Evolutionary conservation across 2,113 vertebrate species (phyloP).

Genomic region (Micronycteris hirsuta): DNA sequence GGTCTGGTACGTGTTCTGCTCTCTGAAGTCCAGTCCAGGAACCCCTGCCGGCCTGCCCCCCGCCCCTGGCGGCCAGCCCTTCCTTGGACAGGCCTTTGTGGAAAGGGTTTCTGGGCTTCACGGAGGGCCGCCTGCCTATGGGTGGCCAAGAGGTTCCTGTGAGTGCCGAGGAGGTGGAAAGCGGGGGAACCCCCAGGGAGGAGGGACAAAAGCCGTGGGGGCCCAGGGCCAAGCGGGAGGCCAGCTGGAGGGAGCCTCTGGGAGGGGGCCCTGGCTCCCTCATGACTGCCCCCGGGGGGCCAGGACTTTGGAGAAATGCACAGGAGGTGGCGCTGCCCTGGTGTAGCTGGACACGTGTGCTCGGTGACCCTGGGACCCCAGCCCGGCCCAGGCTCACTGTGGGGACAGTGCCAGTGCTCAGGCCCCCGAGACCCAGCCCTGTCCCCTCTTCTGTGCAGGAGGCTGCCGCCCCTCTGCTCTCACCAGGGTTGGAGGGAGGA

Average conservation of each 20-base stretch:
- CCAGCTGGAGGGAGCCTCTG: not conserved
- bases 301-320: not conserved
- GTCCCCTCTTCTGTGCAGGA: no score
- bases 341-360: accelerated
- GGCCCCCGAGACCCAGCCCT: accelerated
- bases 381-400: not conserved
- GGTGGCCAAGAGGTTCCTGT: accelerated
- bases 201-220: not conserved
- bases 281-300: accelerated
- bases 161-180: accelerated
- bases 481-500: not conserved
- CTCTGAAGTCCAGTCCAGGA: not conserved
- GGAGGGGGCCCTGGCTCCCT: no score
- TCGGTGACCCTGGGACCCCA: not conserved
- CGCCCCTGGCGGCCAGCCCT: not conserved
- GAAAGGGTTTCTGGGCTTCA: no score
- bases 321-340: accelerated
- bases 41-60: not conserved
- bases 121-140: not conserved
- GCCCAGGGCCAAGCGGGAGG: not conserved
- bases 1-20: not conserved
- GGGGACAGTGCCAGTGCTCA: not conserved
- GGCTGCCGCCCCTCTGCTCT: not conserved
- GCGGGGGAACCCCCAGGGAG: not conserved
- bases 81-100: accelerated